Conservation (phyloP, 64 coral and sea anemone genomes). For the Montipora cactus region DNA sequence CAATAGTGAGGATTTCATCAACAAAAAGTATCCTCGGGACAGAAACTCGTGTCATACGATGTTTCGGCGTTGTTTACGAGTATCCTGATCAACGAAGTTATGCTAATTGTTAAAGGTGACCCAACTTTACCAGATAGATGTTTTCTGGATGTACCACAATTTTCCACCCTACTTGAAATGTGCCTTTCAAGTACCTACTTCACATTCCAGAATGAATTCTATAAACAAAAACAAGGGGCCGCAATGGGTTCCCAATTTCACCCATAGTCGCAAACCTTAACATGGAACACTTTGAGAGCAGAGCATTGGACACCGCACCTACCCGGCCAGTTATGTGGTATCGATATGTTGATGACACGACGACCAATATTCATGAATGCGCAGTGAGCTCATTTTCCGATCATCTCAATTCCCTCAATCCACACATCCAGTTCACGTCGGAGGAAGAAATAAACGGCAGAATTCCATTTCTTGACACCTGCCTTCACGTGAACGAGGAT, state of each 20-base stretch:
- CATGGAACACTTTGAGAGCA: slow-evolving; percentile 62
- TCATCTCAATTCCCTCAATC: slow-evolving; percentile 29
- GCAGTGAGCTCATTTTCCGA: slow-evolving; percentile 16
- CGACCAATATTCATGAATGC: slow-evolving; percentile 34
- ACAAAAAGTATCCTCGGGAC: slow-evolving; percentile 21
- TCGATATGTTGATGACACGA: slow-evolving; percentile 44
- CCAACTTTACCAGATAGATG: neutral
- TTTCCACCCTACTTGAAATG: neutral
- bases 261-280: slow-evolving; percentile 36
- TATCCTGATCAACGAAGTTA: slow-evolving; percentile 17
- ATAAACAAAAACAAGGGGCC: slow-evolving; percentile 30
- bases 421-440: slow-evolving; percentile 41
- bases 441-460: slow-evolving; percentile 35
- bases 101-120: slow-evolving; percentile 13
- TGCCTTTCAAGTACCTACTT: slow-evolving; percentile 50
- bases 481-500: neutral
- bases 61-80: too few species aligned
- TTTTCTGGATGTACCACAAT: neutral
- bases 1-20: slow-evolving; percentile 40
- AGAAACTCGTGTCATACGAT: too few species aligned
- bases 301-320: slow-evolving; percentile 21
- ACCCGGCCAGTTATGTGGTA: slow-evolving; percentile 44
- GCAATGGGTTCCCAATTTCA: slow-evolving; percentile 46
- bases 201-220: slow-evolving; percentile 33
- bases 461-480: slow-evolving; percentile 10